Evolutionary conservation across 2,888 invertebrate species (phyloP), one percentile per base, ranked within the genome.

Genomic region (Drosophila rellima): DNA sequence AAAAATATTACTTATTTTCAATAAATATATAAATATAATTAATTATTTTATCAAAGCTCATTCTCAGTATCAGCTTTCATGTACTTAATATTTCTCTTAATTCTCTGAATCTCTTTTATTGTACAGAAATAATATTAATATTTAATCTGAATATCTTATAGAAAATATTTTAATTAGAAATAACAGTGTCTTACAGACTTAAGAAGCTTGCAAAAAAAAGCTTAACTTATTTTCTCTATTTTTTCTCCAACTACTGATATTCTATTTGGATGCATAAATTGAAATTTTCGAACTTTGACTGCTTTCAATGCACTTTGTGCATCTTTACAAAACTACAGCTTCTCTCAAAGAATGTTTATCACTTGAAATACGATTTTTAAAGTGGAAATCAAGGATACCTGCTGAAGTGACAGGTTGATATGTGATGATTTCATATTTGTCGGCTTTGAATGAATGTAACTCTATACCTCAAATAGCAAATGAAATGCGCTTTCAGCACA

Each of bases 381-480:
- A 20, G 6, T 4, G 6, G 20, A 13, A 23, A 20, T 13, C 23
- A 44, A 13, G 13, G 10, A 23, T 17, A 48, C 18, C n/a, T 48
- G 47, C 47, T 18, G 1, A 15, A 31, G 29, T 11, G 31, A 13
- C 48, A 48, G 31, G 48, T 50, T 20, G n/a, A 13, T 20, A 37
- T 51, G 51, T 35, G 51, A 15, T 37, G 51, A 26, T 20, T 13
- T 13, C 13, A n/a, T n/a, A 20, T 42, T 11, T 23, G 20, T 15
- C 26, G 26, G 10, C 23, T 45, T 23, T 23, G n/a, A 23, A n/a
- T 18, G 37, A 26, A n/a, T 85, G 86, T 80, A 82, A 87, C 78
- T 77, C 75, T 78, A 85, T 71, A 85, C 88, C 80, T 73, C 79
- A 72, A 77, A 85, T 70, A 50, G 61, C 45, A 50, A 70, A 52